Evolutionary conservation across 2,888 invertebrate genomes (phyloP), one percentile per base, ranked within the genome.

Genomic region (Drosophila merina): DNA sequence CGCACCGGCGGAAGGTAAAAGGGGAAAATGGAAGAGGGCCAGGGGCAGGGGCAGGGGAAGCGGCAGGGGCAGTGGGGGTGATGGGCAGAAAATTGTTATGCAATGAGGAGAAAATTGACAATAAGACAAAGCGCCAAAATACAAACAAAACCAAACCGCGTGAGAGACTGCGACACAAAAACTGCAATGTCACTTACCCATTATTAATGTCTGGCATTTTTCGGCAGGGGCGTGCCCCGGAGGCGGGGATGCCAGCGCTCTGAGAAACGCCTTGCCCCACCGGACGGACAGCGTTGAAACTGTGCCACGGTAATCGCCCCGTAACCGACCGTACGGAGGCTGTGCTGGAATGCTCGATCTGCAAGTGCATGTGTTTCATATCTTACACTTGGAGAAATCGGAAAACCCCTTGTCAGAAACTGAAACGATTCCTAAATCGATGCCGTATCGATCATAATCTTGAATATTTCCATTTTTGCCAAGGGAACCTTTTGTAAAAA

Each of bases 91-190:
- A 10, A 42, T 49, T 14, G 70, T 82, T 82, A 88, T 80, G 87
- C 62, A 88, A 82, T 68, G 62, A 77, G 75, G 81, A 77, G 82
- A 82, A 82, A 82, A 88, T 88, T 64, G 67, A 80, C 72, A 84
- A 68, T 59, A 72, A 86, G 75, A 75, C 72, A 80, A 84, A 73
- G 60, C 60, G 66, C 48, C 52, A 42, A 84, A 75, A 75, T 55
- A 47, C 50, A 67, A 71, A 74, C 47, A 72, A 74, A 70, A 44
- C 73, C 31, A 74, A 70, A 44, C 73, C 31, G 62, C 62, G 68
- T 66, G 74, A 71, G 62, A 74, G 72, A 70, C 48, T 57, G 57
- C 56, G 57, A 51, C 48, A 25, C 31, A 60, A 59, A 63, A 88
- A 75, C 58, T 77, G 88, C 85, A 86, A 72, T 72, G 84, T 82